These are phyloP conservation scores for Eumeta japonica DNA, from an alignment of 1,140 invertebrate species.

Conservation along the genomic window DNA sequence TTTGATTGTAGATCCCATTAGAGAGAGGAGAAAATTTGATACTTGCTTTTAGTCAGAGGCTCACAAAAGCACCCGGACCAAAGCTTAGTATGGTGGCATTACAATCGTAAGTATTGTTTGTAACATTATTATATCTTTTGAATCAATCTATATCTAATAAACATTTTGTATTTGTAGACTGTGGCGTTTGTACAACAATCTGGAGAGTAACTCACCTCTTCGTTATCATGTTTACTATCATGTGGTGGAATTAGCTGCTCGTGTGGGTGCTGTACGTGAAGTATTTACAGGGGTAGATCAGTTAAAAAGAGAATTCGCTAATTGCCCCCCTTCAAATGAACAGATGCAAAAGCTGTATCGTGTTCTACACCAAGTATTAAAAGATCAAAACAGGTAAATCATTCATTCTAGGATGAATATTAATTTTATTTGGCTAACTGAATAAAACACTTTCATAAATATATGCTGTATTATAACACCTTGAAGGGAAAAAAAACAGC, in stretches of 20 bases:
- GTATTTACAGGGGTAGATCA: conserved; percentile 79
- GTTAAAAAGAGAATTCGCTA: conserved; percentile 80
- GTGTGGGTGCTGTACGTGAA: conserved; percentile 79
- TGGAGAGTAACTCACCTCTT: conserved; percentile 80
- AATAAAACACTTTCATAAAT: too few relatives aligned
- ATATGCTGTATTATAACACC: too few relatives aligned
- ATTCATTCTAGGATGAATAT: background rate
- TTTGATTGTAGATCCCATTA: conserved; percentile 68
- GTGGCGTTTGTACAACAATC: conserved; percentile 86
- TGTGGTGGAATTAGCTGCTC: conserved; percentile 82
- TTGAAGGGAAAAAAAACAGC: too few relatives aligned
- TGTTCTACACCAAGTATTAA: conserved; percentile 83
- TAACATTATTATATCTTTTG: background rate
- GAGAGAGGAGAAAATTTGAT: conserved; percentile 89
- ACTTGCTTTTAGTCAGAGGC: conserved; percentile 88
- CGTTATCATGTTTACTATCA: conserved; percentile 91
- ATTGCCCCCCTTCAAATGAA: conserved; percentile 82
- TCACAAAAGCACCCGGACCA: conserved; percentile 84
- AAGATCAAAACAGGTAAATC: conserved; percentile 58
- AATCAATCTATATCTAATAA: conserved; percentile 3
- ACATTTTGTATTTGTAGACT: conserved; percentile 54
- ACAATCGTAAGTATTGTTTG: conserved; percentile 72
- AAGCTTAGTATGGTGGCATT: conserved; percentile 80
- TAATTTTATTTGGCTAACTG: background rate
- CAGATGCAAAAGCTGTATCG: conserved; percentile 92